Evolutionary conservation across 2,113 vertebrate species (phyloP).

Genomic region (Zosterops lateralis): DNA sequence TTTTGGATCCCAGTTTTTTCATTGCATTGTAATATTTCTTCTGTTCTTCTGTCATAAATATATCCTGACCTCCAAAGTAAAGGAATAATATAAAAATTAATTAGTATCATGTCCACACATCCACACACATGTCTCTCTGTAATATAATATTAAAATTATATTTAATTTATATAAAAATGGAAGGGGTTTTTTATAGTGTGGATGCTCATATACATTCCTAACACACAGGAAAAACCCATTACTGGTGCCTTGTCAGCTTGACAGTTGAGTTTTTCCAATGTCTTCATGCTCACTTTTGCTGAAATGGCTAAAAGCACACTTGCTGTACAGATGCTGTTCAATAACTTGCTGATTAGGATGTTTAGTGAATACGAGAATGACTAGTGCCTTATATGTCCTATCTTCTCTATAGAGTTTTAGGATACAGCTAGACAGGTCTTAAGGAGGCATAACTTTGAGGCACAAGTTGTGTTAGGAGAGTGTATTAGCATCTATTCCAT

Average conservation of each 20-base stretch:
- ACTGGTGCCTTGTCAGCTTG: background rate
- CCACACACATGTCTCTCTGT: background rate
- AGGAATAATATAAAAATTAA: constrained; percentile 62
- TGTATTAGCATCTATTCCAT: background rate
- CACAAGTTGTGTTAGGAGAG: background rate
- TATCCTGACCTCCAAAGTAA: constrained; percentile 86
- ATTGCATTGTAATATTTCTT: constrained; percentile 87
- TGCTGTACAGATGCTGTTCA: background rate
- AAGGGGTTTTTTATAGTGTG: background rate
- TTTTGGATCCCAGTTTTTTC: constrained; percentile 86
- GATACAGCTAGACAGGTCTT: background rate
- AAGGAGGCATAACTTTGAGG: background rate
- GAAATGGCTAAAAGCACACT: background rate
- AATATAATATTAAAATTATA: background rate
- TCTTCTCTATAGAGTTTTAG: background rate
- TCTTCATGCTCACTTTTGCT: background rate
- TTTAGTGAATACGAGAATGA: background rate
- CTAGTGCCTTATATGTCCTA: background rate
- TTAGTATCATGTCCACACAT: constrained; percentile 56
- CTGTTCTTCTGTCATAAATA: constrained; percentile 87
- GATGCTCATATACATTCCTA: background rate
- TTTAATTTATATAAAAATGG: background rate
- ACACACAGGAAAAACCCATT: background rate
- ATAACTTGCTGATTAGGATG: background rate
- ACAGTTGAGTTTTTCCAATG: background rate